Percentiles rank a stretch among this genome's conserved stretches.
phyloP scores from a whole-genome alignment of 53 echinoderm and acorn worm genomes.

The Crossaster papposus region DNA sequence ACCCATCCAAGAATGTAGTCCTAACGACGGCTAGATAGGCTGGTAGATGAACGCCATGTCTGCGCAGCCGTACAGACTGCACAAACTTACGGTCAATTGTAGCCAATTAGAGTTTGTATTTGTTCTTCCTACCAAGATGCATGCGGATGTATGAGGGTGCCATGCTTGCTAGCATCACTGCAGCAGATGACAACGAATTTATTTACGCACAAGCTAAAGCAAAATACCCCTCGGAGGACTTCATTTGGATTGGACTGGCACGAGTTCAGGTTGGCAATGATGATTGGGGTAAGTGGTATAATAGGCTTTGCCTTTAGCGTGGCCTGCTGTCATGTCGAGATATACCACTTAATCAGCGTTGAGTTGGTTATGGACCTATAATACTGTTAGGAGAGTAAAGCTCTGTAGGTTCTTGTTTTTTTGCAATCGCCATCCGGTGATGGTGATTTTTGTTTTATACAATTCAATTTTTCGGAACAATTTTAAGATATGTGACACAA shows the following conservation, averaged over 20 bases:
- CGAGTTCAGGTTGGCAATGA: slow-evolving; percentile 1
- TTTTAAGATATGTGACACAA: too few species aligned
- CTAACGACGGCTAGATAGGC: too few species aligned
- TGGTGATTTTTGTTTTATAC: too few species aligned
- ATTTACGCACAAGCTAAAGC: neutral
- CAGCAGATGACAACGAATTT: slow-evolving; percentile 69
- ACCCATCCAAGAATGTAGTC: too few species aligned
- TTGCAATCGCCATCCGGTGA: too few species aligned
- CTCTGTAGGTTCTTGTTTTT: too few species aligned
- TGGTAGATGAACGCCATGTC: neutral
- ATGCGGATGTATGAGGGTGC: slow-evolving; percentile 55
- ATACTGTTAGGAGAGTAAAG: too few species aligned
- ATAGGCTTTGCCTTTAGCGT: neutral
- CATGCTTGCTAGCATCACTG: slow-evolving; percentile 74
- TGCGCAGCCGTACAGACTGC: neutral
- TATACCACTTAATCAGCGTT: neutral
- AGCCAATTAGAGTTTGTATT: neutral
- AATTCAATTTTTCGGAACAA: too few species aligned
- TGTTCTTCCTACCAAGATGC: slow-evolving; percentile 39
- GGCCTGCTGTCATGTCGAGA: neutral
- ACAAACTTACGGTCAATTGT: neutral
- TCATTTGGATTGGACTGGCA: slow-evolving; percentile 81
- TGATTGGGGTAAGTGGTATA: slow-evolving; percentile 33
- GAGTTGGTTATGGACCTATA: too few species aligned
- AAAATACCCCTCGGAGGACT: neutral